Evolutionary conservation across 2,888 invertebrate species (phyloP).

Genomic region (Eupithecia subfuscata): DNA sequence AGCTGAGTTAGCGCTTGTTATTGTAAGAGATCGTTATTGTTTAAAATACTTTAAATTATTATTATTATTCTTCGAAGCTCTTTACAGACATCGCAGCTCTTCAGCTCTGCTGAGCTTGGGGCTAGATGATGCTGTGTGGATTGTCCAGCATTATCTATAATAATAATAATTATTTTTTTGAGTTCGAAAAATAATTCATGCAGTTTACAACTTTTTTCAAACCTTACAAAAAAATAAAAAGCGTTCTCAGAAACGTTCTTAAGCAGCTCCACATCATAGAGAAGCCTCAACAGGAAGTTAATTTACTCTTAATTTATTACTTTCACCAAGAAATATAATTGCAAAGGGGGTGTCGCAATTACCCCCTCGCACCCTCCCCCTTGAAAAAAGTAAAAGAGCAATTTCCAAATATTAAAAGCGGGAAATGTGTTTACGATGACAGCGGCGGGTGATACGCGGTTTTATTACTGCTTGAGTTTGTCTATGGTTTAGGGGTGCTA

Average conservation of each 20-base stretch:
- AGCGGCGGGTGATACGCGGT: constrained; percentile 59
- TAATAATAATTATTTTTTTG: neutral
- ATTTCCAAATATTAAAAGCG: constrained; percentile 71
- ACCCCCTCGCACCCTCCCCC: constrained; percentile 24
- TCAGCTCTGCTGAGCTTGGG: too few relatives aligned
- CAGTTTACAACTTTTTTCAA: neutral
- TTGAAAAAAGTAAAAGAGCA: constrained; percentile 45
- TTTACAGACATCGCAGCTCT: neutral
- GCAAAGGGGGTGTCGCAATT: constrained; percentile 28
- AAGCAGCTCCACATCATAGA: neutral
- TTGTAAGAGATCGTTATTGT: constrained; percentile 5
- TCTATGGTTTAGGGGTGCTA: constrained; percentile 27
- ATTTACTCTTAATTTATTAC: constrained; percentile 35
- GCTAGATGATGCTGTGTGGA: too few relatives aligned
- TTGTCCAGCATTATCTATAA: too few relatives aligned
- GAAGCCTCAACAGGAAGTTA: constrained; percentile 26
- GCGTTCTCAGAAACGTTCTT: neutral
- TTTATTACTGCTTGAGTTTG: constrained; percentile 44
- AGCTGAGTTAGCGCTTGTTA: constrained; percentile 28
- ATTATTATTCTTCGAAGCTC: constrained; percentile 5
- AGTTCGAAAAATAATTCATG: neutral
- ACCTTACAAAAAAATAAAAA: neutral
- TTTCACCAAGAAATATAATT: constrained; percentile 29
- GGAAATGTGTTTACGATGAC: constrained; percentile 74
- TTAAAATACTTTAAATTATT: neutral